Evolutionary conservation across 1,140 invertebrate species (phyloP).

Genomic region (Pogonognathellus flavescens): DNA sequence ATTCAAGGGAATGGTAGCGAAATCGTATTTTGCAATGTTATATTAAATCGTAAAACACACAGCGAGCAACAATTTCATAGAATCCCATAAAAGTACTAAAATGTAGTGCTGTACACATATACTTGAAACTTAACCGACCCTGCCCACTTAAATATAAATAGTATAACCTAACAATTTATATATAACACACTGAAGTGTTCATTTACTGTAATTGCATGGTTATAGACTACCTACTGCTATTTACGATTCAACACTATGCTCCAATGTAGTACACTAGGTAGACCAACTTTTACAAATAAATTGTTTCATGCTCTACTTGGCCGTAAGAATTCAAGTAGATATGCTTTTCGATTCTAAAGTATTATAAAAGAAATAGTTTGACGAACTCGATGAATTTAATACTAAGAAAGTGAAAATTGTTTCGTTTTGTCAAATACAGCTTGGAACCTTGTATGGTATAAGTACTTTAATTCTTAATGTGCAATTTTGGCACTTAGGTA

Average conservation of each 20-base stretch:
- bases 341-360: background rate
- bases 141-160: background rate
- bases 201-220: background rate
- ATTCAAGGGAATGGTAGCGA: background rate
- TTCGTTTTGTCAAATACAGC: background rate
- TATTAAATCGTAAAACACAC: conserved; percentile 4
- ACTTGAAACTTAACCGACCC: background rate
- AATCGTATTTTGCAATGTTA: conserved; percentile 21
- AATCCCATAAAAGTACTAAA: conserved; percentile 18
- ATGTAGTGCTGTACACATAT: background rate
- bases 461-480: too few relatives aligned
- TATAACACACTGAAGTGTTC: too few relatives aligned
- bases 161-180: too few relatives aligned
- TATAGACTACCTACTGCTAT: too few relatives aligned
- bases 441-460: too few relatives aligned
- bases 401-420: conserved; percentile 13
- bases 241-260: background rate
- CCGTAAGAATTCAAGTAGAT: background rate
- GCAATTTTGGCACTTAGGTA: too few relatives aligned
- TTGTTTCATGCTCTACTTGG: conserved; percentile 23
- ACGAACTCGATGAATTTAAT: background rate
- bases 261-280: background rate
- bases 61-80: background rate
- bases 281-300: background rate
- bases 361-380: background rate